A percentile compares a stretch with the other conserved stretches of the same genome.
These are phyloP conservation scores for Hypotaenidia okinawae DNA, from an alignment of 2,797 vertebrate species.

Conservation along the genomic window DNA sequence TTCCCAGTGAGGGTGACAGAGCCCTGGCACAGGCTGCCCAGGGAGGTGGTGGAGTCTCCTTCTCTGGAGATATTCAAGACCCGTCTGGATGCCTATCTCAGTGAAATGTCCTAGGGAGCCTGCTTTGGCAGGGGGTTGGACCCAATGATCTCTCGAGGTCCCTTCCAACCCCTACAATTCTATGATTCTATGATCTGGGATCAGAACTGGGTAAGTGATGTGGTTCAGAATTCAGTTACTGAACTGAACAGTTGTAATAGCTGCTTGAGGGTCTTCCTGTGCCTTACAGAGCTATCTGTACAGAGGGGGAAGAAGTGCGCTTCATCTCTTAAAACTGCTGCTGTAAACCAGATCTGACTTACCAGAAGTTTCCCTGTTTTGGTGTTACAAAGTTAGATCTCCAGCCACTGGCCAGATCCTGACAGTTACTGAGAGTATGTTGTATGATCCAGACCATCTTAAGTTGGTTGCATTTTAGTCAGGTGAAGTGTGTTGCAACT, in stretches of 20 bases:
- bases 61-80: no score
- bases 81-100: no score
- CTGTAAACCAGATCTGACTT: background rate
- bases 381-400: background rate
- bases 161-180: no score
- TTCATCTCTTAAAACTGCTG: background rate
- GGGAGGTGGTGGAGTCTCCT: no score
- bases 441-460: background rate
- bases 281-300: background rate
- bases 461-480: background rate
- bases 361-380: background rate
- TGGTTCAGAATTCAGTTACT: slow-evolving; percentile 6
- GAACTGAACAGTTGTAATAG: background rate
- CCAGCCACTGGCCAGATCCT: background rate
- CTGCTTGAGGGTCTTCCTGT: background rate
- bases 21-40: no score
- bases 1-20: no score
- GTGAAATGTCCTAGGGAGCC: no score
- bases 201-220: background rate
- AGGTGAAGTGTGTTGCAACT: background rate
- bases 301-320: background rate
- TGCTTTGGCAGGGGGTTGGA: no score
- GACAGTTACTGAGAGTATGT: background rate
- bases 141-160: no score
- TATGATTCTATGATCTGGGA: no score